phyloP scores from a whole-genome alignment of 2,888 invertebrate species.

The Pocota personata region DNA sequence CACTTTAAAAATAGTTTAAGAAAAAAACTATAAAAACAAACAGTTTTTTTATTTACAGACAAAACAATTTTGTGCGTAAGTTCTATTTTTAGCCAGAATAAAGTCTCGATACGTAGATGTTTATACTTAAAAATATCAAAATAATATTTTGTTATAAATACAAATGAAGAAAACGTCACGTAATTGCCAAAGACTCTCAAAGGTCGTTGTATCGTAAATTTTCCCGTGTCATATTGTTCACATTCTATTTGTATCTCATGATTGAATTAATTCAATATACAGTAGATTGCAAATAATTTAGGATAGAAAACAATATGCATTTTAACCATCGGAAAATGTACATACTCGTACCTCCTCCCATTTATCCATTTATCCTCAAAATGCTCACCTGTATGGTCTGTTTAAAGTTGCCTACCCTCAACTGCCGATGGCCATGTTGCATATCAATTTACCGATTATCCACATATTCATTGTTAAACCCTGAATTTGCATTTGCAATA shows the following conservation, averaged over 20 bases:
- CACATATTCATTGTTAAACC: background rate
- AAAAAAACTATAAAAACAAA: background rate
- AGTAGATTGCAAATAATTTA: background rate
- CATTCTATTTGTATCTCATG: background rate
- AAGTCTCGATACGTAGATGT: constrained; percentile 2
- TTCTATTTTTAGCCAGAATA: constrained; percentile 8
- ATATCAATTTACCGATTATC: background rate
- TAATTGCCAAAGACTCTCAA: constrained; percentile 21
- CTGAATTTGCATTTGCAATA: background rate
- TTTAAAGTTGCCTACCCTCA: background rate
- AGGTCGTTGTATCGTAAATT: constrained; percentile 26
- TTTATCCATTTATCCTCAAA: too few species aligned
- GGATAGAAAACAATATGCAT: background rate
- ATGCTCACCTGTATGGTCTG: too few species aligned
- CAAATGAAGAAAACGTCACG: constrained; percentile 1
- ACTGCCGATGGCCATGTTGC: background rate
- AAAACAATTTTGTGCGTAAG: constrained; percentile 19
- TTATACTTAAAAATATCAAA: constrained; percentile 6
- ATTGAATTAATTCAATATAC: background rate
- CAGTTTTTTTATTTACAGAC: background rate
- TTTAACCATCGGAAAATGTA: too few species aligned
- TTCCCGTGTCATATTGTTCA: background rate
- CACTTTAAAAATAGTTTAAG: constrained; percentile 13
- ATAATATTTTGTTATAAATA: background rate
- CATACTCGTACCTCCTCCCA: too few species aligned